Conservation (phyloP, 2,888 invertebrate genomes). For the Caenorhabditis becei region DNA sequence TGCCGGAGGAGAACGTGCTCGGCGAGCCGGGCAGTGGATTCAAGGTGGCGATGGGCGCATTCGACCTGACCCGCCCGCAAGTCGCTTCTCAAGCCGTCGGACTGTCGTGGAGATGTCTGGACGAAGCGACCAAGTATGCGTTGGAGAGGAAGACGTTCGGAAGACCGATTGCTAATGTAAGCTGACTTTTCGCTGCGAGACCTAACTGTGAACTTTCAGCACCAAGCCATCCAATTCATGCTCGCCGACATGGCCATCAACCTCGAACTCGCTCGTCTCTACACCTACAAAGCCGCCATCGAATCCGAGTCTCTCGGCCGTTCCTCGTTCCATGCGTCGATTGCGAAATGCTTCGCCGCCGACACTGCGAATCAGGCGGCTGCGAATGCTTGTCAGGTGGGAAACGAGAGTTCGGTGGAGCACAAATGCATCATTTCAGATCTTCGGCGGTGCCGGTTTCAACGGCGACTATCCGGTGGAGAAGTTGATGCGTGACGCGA, state of each 20-base stretch:
- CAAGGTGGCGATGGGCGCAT: slow-evolving; percentile 95
- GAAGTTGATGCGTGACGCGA: slow-evolving; percentile 99
- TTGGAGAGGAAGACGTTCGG: slow-evolving; percentile 95
- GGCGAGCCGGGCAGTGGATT: slow-evolving; percentile 73
- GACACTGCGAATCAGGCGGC: slow-evolving; percentile 97
- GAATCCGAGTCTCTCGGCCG: slow-evolving; percentile 86
- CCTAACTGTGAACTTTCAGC: no score
- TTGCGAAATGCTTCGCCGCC: slow-evolving; percentile 94
- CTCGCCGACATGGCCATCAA: slow-evolving; percentile 96
- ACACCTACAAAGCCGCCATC: slow-evolving; percentile 92
- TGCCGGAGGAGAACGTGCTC: slow-evolving; percentile 87
- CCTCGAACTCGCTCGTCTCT: slow-evolving; percentile 90
- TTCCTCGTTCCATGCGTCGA: slow-evolving; percentile 88
- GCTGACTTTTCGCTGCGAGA: no score
- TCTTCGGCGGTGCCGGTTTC: slow-evolving; percentile 84
- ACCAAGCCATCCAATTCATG: slow-evolving; percentile 93
- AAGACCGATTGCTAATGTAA: slow-evolving; percentile 84
- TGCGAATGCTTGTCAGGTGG: slow-evolving; percentile 90
- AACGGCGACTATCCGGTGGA: slow-evolving; percentile 98
- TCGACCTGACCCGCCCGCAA: slow-evolving; percentile 89
- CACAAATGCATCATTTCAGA: slow-evolving; percentile 65
- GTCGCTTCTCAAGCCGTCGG: slow-evolving; percentile 94
- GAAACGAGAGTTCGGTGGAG: slow-evolving; percentile 44
- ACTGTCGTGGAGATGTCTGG: slow-evolving; percentile 91
- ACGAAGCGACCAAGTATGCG: slow-evolving; percentile 94